Evolutionary conservation across 2,797 vertebrate species (phyloP), one percentile per base, ranked within the genome.

Genomic region (Microctenopoma lineatum): DNA sequence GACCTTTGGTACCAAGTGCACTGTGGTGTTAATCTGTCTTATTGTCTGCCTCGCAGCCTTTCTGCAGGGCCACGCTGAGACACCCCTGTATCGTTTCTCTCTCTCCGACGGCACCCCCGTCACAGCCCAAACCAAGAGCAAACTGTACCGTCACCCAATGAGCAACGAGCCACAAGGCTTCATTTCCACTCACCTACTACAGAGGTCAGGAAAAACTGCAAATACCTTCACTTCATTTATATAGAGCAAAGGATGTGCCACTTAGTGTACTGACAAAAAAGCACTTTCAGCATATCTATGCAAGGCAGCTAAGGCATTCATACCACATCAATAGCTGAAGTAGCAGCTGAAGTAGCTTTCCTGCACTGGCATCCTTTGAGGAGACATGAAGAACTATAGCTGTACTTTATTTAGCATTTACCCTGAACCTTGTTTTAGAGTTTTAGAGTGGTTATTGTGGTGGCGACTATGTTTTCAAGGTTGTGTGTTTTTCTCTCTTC

Each of bases 111-210:
- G 98, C 68, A 98, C 96, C 10, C 93, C 96, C 47, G 97, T 99
- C 83, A 97, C 95, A 0, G 98, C 97, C 2, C 97, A 98, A 85
- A 99, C 97, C 2, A 98, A 98, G 89, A 99, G 96, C 70, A 97
- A 97, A 78, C 92, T 98, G 11, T 97, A 96, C 68, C 95, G 96
- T 50, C 96, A 97, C 72, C 95, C 96, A 14, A 95, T 95, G 66
- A 97, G 94, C 81, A 98, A 96, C 59, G 96, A 99, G 66, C 95
- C 95, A 0, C 96, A 96, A 51, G 95, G 95, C 73, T 98, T 97
- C 93, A 94, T 98, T 70, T 99, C 98, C 39, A 99, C 97, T 38
- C 97, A 99, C 84, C 95, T 98, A 47, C 94, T 99, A 48, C 98
- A 98, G 87, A 96, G 97, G 98, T 99, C 87, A 91, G 89, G 89